Base-by-base conservation (phyloP, 2,888 invertebrate genomes). In the Hydroisotoma schaefferi region DNA sequence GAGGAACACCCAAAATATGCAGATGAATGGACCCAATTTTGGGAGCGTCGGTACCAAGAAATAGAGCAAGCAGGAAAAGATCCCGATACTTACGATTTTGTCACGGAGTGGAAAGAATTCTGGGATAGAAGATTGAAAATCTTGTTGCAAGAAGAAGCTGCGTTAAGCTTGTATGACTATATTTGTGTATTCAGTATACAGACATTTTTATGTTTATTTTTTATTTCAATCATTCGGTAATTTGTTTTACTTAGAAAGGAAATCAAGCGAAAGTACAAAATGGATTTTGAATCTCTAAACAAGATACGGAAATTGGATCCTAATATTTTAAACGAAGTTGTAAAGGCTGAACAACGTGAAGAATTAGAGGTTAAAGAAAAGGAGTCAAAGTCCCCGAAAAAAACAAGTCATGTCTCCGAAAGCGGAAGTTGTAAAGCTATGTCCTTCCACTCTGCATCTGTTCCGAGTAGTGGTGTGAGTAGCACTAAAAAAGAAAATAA, bases 41-140 rank as follows among this genome's bases (percentile, higher is more conserved):
- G 72, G 72, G 70, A 69, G 51, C 56, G 38, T n/a, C 57, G 65
- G 1, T 70, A 65, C 56, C 57, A 57, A 29, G 70, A 73, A 64
- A 44, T 73, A 8, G 67, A 67, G 38, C 37, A 59, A 8, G 15
- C 38, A 28, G 67, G 68, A 10, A 51, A 57, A 48, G 63, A 70
- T 60, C 61, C 71, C 3, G 70, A 71, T 5, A 54, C 55, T 0
- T 53, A 68, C 37, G 63, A 71, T 40, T 71, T 65, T 29, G 65
- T 69, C 2, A 51, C 56, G 0, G 72, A 70, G 29, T 73, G 71
- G 71, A 71, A 71, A 47, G 61, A 56, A 3, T 65, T 52, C 53
- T 73, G 72, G 72, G 15, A 49, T 4, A 69, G 63, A 40, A 37
- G 57, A 22, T 46, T 62, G 20, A 57, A 61, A 5, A 44, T 33